phyloP scores from a whole-genome alignment of 2,888 invertebrate species.

The Apodemia zela region DNA sequence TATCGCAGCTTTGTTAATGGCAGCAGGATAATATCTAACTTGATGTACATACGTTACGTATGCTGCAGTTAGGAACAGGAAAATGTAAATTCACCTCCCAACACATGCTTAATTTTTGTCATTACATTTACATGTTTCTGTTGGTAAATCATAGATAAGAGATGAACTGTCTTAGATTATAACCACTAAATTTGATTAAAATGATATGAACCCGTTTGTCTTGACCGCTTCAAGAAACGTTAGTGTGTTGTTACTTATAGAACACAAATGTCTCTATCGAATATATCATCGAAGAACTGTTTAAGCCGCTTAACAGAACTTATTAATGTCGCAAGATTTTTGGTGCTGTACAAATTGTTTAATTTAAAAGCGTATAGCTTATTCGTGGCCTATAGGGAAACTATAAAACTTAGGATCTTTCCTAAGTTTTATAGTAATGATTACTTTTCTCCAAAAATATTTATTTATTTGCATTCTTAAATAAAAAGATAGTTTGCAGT shows the following conservation, averaged over 20 bases:
- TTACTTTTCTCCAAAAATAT: too few relatives aligned
- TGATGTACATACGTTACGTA: too few relatives aligned
- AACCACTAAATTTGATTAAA: constrained; percentile 16
- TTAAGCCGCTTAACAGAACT: background rate
- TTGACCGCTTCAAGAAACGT: background rate
- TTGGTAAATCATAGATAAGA: constrained; percentile 18
- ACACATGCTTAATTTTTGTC: constrained; percentile 12
- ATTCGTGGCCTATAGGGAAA: too few relatives aligned
- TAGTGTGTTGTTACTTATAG: background rate
- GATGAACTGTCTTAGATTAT: constrained; percentile 7
- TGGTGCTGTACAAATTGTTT: too few relatives aligned
- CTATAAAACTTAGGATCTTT: too few relatives aligned
- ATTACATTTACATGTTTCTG: constrained; percentile 11
- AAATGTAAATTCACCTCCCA: background rate
- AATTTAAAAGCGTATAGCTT: too few relatives aligned
- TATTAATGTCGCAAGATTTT: background rate
- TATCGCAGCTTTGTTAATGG: too few relatives aligned
- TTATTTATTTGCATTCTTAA: too few relatives aligned
- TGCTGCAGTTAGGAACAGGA: too few relatives aligned
- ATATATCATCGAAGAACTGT: background rate
- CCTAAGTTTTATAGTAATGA: too few relatives aligned
- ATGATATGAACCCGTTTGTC: constrained; percentile 28
- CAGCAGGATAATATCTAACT: too few relatives aligned
- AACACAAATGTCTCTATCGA: background rate
- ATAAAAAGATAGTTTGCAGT: too few relatives aligned